A percentile compares a stretch with the other conserved stretches of the same genome.
phyloP scores from a whole-genome alignment of 2,113 vertebrate species.

The Pogona vitticeps region DNA sequence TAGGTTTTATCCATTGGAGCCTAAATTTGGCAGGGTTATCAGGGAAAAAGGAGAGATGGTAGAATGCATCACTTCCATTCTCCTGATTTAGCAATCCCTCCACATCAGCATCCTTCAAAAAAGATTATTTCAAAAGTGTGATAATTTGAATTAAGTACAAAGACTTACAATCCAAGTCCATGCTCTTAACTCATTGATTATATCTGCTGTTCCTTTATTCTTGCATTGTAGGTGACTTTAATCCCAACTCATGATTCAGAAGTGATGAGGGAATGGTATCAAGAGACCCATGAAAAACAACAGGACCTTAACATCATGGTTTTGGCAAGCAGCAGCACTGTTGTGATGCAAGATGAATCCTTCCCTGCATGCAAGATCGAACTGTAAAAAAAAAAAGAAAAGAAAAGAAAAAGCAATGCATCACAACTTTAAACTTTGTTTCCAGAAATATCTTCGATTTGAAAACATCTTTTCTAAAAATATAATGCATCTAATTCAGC shows the following conservation, averaged over 20 bases:
- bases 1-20: too few relatives aligned
- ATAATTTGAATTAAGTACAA: not conserved
- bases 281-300: slow-evolving; percentile 96
- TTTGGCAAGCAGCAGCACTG: slow-evolving; percentile 97
- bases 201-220: slow-evolving; percentile 9
- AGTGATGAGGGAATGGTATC: slow-evolving; percentile 98
- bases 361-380: slow-evolving; percentile 99
- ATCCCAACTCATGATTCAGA: slow-evolving; percentile 98
- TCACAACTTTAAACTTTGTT: slow-evolving; percentile 70
- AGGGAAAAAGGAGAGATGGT: not conserved
- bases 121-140: not conserved
- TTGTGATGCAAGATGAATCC: slow-evolving; percentile 99
- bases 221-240: slow-evolving; percentile 86
- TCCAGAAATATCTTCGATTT: slow-evolving; percentile 75
- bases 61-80: not conserved
- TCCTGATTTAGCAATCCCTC: not conserved
- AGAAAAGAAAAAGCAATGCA: slow-evolving; percentile 57
- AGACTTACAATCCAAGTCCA: not conserved
- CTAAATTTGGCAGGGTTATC: too few relatives aligned
- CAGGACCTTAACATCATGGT: slow-evolving; percentile 98
- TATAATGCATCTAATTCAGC: slow-evolving; percentile 72
- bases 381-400: slow-evolving; percentile 80
- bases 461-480: slow-evolving; percentile 78
- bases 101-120: not conserved
- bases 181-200: not conserved